Evolutionary conservation across 2,797 vertebrate species (phyloP).

Genomic region (Pseudochaenichthys georgianus): DNA sequence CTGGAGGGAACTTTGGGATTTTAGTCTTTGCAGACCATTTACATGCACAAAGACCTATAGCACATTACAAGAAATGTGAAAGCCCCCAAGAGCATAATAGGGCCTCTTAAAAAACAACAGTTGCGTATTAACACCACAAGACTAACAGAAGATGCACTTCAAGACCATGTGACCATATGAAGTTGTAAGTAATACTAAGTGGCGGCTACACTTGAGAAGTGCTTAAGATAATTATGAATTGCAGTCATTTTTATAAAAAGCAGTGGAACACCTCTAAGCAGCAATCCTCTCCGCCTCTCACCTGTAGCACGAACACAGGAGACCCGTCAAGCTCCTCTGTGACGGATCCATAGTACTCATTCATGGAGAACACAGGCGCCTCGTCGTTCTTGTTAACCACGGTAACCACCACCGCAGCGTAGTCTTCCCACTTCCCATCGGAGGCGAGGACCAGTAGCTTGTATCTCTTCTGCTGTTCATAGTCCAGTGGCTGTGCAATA

Average conservation of each 20-base stretch:
- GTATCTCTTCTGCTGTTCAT: constrained; percentile 90
- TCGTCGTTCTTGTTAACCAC: constrained; percentile 93
- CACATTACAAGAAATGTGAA: no score
- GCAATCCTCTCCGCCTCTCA: constrained; percentile 52
- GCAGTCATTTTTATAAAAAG: constrained; percentile 11
- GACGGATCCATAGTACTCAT: constrained; percentile 91
- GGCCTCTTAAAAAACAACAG: not conserved
- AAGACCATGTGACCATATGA: constrained; percentile 19
- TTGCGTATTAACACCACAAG: constrained; percentile 6
- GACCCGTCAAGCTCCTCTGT: constrained; percentile 90
- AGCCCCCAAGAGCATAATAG: no score
- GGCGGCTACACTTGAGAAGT: not conserved
- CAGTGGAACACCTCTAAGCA: not conserved
- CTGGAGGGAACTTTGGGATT: no score
- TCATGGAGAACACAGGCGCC: constrained; percentile 90
- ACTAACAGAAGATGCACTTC: constrained; percentile 5
- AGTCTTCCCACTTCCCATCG: constrained; percentile 94
- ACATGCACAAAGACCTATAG: no score
- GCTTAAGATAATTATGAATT: constrained; percentile 25
- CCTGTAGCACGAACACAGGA: constrained; percentile 92
- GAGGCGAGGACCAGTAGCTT: constrained; percentile 91
- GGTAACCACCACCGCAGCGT: constrained; percentile 87
- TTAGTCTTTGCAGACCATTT: no score
- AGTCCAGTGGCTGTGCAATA: constrained; percentile 90
- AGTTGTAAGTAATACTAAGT: constrained; percentile 18